Evolutionary conservation across 1,140 invertebrate species (phyloP).

Genomic region (Episyrphus balteatus): DNA sequence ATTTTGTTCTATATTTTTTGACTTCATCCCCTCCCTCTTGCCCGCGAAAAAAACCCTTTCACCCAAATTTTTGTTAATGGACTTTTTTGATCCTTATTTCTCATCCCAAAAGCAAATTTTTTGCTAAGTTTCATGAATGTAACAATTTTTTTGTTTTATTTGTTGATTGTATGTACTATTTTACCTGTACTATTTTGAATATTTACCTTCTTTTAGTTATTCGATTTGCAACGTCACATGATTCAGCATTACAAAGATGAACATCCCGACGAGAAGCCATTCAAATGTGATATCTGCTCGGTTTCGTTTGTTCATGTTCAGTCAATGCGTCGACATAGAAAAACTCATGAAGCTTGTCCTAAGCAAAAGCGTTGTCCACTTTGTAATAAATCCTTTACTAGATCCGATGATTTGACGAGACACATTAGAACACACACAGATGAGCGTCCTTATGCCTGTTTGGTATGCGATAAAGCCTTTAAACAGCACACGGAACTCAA

Average conservation of each 20-base stretch:
- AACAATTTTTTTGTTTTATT: too few species aligned
- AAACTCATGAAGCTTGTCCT: neutral
- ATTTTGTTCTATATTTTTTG: too few species aligned
- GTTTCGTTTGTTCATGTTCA: neutral
- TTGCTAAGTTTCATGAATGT: too few species aligned
- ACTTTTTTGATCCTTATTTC: too few species aligned
- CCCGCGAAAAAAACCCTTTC: too few species aligned
- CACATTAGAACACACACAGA: constrained; percentile 2
- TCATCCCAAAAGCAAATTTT: too few species aligned
- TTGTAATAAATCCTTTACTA: neutral
- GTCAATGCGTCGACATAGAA: constrained; percentile 2
- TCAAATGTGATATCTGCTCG: neutral
- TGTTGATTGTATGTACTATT: too few species aligned
- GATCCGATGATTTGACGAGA: constrained; percentile 1
- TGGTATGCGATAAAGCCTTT: constrained; percentile 2
- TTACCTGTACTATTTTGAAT: neutral
- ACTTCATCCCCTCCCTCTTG: too few species aligned
- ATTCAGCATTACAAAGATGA: neutral
- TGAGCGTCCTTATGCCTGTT: constrained; percentile 1
- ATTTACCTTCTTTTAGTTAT: constrained; percentile 1
- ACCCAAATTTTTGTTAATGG: too few species aligned
- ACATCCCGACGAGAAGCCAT: constrained; percentile 3
- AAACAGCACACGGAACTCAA: constrained; percentile 3
- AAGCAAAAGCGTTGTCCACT: neutral
- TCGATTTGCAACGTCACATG: neutral